These are phyloP conservation scores for Cyrtonyx montezumae DNA, from an alignment of 2,113 vertebrate genomes.

Conservation along the genomic window DNA sequence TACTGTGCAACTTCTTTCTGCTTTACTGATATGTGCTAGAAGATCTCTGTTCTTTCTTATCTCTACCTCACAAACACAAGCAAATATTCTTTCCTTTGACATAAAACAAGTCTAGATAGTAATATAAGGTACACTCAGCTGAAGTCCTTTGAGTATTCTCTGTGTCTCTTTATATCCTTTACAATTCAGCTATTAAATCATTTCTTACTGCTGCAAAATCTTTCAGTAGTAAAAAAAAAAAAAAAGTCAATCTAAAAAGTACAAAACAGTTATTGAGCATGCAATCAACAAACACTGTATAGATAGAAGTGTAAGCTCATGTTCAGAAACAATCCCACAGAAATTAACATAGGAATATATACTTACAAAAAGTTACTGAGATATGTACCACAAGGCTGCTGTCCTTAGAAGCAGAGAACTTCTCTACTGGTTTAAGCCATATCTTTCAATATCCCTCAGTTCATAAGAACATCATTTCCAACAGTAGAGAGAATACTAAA, in stretches of 20 bases:
- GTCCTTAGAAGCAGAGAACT: not conserved
- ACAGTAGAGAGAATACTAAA: not conserved
- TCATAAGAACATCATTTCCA: not conserved
- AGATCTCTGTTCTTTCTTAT: not conserved
- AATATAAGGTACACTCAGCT: not conserved
- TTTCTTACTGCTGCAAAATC: slow-evolving; percentile 17
- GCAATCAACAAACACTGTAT: not conserved
- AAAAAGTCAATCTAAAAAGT: not conserved
- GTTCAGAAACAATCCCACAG: not conserved
- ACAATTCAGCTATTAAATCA: slow-evolving; percentile 36
- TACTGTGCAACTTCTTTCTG: not conserved
- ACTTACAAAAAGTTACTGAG: not conserved
- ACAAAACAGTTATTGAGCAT: not conserved
- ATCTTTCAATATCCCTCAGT: not conserved
- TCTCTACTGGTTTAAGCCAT: not conserved
- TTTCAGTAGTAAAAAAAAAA: slow-evolving; percentile 38
- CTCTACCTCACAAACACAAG: slow-evolving; percentile 5
- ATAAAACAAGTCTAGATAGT: slow-evolving; percentile 15
- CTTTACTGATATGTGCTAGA: not conserved
- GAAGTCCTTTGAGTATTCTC: slow-evolving; percentile 1
- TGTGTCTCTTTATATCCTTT: slow-evolving; percentile 1
- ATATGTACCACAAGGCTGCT: not conserved
- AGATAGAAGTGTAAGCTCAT: not conserved
- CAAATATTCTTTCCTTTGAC: not conserved
- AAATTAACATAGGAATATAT: not conserved